phyloP scores from a whole-genome alignment of 2,113 vertebrate genomes.

The Anoplopoma fimbria region DNA sequence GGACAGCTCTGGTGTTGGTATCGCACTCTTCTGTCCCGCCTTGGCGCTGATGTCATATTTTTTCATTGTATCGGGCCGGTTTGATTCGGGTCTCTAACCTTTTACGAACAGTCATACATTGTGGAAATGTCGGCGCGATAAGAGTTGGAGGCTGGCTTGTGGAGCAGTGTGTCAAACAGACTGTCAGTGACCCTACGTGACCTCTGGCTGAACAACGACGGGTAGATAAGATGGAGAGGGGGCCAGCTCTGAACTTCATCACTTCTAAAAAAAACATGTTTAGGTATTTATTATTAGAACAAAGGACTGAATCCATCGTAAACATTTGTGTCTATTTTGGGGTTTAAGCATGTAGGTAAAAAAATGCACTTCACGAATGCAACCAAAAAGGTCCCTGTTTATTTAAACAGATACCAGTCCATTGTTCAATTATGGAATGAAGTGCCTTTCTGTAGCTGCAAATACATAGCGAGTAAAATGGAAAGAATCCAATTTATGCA shows the following conservation, averaged over 20 bases:
- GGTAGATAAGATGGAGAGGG: slow-evolving; percentile 14
- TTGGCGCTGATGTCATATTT: slow-evolving; percentile 11
- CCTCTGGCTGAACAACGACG: slow-evolving; percentile 34
- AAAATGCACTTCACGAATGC: neutral
- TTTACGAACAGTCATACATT: slow-evolving; percentile 31
- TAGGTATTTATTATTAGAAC: slow-evolving; percentile 17
- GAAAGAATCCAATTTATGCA: neutral
- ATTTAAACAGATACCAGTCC: neutral
- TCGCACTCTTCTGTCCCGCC: slow-evolving; percentile 8
- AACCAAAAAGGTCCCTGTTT: neutral
- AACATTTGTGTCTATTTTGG: neutral
- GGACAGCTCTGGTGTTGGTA: slow-evolving; percentile 5
- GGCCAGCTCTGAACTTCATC: slow-evolving; percentile 20
- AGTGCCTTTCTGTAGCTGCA: neutral
- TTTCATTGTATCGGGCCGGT: slow-evolving; percentile 5
- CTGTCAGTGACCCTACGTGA: slow-evolving; percentile 48
- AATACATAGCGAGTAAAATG: neutral
- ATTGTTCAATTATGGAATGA: neutral
- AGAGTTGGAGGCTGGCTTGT: neutral
- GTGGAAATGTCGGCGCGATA: slow-evolving; percentile 27
- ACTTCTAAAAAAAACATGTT: slow-evolving; percentile 1
- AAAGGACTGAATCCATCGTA: neutral
- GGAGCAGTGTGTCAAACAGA: slow-evolving; percentile 41
- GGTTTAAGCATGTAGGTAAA: neutral
- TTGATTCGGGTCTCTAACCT: slow-evolving; percentile 20